Percentiles rank a stretch among this genome's conserved stretches.
phyloP scores from a whole-genome alignment of 2,113 vertebrate genomes.

The Notiomystis cincta region DNA sequence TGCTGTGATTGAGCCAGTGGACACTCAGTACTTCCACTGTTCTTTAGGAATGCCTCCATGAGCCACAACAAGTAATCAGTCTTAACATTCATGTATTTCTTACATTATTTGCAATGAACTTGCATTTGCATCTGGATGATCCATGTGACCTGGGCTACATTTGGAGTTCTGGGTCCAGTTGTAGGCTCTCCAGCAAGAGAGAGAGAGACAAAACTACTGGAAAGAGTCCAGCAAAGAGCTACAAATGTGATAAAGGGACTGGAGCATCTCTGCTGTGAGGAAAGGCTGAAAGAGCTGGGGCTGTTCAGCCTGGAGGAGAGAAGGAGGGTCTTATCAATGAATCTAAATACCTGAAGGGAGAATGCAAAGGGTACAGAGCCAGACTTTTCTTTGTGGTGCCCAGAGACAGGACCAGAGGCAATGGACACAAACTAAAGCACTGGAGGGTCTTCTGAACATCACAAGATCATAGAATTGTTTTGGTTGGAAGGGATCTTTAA shows the following conservation, averaged over 20 bases:
- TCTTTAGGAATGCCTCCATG: background rate
- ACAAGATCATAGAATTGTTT: background rate
- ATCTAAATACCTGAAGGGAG: background rate
- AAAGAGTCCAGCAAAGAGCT: background rate
- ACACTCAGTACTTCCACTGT: background rate
- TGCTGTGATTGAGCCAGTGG: background rate
- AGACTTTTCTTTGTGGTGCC: background rate
- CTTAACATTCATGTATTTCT: background rate
- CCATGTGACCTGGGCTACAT: background rate
- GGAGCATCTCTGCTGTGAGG: background rate
- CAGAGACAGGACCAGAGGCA: background rate
- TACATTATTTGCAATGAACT: background rate
- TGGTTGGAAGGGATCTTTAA: background rate
- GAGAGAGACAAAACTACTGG: background rate
- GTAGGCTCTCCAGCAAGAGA: background rate
- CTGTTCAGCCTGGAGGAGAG: background rate
- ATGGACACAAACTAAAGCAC: background rate
- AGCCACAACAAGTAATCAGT: background rate
- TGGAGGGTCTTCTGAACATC: background rate
- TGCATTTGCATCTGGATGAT: background rate
- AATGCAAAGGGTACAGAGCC: background rate
- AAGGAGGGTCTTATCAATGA: background rate
- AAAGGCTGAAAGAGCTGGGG: background rate
- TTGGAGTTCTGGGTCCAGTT: background rate
- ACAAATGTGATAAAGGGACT: background rate